These are phyloP conservation scores for Centropyge bicolor DNA, from an alignment of 2,797 vertebrate genomes.

Conservation along the genomic window DNA sequence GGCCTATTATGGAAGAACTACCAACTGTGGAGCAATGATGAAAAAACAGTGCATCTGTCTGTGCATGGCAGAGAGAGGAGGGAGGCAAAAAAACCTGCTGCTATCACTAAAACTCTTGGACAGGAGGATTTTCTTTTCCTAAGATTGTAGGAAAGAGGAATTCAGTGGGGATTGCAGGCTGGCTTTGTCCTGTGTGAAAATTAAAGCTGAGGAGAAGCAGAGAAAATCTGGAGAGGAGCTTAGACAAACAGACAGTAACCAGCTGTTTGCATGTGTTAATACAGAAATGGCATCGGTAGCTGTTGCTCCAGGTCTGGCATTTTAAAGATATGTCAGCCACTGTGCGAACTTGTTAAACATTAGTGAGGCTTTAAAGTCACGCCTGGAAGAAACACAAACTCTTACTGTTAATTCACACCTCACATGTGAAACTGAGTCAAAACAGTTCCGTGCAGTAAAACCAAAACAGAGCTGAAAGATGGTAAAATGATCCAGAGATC, in stretches of 20 bases:
- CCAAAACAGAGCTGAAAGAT: neutral
- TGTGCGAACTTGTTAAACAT: conserved; percentile 32
- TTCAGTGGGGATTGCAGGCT: conserved; percentile 42
- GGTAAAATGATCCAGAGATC: neutral
- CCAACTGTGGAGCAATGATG: conserved; percentile 29
- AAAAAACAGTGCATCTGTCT: conserved; percentile 27
- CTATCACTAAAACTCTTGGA: conserved; percentile 63
- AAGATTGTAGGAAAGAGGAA: conserved; percentile 44
- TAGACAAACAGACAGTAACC: conserved; percentile 43
- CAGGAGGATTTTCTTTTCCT: conserved; percentile 46
- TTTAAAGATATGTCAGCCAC: conserved; percentile 30
- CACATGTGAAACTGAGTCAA: conserved; percentile 1
- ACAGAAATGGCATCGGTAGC: neutral
- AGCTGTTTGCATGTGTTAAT: conserved; percentile 57
- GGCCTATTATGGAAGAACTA: conserved; percentile 28
- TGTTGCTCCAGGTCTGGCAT: neutral
- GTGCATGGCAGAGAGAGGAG: conserved; percentile 12
- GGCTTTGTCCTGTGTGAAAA: conserved; percentile 62
- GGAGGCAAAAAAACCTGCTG: conserved; percentile 51
- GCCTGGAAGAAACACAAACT: conserved; percentile 25
- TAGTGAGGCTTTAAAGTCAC: conserved; percentile 8
- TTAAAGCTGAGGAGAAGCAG: conserved; percentile 29
- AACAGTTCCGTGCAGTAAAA: neutral
- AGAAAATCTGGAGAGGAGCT: conserved; percentile 22
- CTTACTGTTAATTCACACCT: conserved; percentile 45